These are phyloP conservation scores for Gymnopithys bicolor DNA, from an alignment of 2,797 vertebrate genomes.

Conservation along the genomic window DNA sequence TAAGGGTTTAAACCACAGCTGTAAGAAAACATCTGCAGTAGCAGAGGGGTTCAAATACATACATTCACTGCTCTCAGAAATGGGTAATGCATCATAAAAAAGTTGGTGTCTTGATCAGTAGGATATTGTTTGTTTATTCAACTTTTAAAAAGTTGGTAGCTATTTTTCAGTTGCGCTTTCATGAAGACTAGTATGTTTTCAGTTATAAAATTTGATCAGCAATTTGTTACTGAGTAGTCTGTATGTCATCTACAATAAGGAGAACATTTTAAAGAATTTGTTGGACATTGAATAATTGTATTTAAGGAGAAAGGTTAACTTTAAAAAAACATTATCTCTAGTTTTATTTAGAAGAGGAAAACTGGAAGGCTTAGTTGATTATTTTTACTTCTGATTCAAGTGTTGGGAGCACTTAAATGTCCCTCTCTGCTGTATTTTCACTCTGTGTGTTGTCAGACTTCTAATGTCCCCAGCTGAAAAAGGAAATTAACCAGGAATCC, in stretches of 20 bases:
- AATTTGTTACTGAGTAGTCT: not conserved
- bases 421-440: not conserved
- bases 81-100: not conserved
- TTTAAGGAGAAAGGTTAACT: not conserved
- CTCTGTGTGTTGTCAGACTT: slow-evolving; percentile 14
- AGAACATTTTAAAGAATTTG: not conserved
- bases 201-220: not conserved
- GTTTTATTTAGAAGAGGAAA: slow-evolving; percentile 1
- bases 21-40: not conserved
- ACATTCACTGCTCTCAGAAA: not conserved
- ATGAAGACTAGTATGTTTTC: not conserved
- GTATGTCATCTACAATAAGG: not conserved
- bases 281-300: not conserved
- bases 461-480: not conserved
- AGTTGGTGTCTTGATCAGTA: not conserved
- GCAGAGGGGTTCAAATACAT: not conserved
- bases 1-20: not conserved
- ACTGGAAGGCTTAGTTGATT: not conserved
- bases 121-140: not conserved
- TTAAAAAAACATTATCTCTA: not conserved
- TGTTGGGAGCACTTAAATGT: not conserved
- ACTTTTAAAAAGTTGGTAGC: not conserved
- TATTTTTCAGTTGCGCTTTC: not conserved
- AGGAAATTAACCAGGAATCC: slow-evolving; percentile 30
- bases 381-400: not conserved